phyloP scores from a whole-genome alignment of 1,140 invertebrate genomes.

The Meloidogyne hapla region DNA sequence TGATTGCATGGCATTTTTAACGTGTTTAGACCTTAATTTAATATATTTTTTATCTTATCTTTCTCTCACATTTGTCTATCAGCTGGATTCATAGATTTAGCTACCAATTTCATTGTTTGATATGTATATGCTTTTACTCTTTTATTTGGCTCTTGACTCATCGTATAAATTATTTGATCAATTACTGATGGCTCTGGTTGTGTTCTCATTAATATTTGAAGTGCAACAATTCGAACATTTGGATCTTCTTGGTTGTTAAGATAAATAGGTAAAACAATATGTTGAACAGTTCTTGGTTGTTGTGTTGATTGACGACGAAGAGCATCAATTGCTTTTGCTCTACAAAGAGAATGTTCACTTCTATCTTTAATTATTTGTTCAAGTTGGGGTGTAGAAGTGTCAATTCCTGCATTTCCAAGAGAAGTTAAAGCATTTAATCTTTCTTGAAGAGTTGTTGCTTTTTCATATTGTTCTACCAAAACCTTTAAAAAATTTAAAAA shows the following conservation, averaged over 20 bases:
- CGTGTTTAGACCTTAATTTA: constrained; percentile 36
- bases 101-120: constrained; percentile 39
- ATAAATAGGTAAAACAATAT: constrained; percentile 55
- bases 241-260: constrained; percentile 50
- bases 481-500: constrained; percentile 30
- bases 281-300: constrained; percentile 55
- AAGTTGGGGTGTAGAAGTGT: constrained; percentile 45
- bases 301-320: constrained; percentile 46
- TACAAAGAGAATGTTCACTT: constrained; percentile 41
- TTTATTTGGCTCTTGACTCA: constrained; percentile 45
- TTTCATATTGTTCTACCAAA: constrained; percentile 42
- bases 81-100: constrained; percentile 46
- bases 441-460: constrained; percentile 39
- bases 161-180: constrained; percentile 51
- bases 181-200: constrained; percentile 44
- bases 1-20: constrained; percentile 42
- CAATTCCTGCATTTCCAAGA: constrained; percentile 56
- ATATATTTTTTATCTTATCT: neutral
- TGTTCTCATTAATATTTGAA: constrained; percentile 50
- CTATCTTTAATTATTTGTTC: constrained; percentile 53
- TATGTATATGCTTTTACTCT: constrained; percentile 54
- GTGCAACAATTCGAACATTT: constrained; percentile 54
- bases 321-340: constrained; percentile 56
- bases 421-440: constrained; percentile 56
- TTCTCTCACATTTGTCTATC: constrained; percentile 28